These are phyloP conservation scores for Acronicta psi DNA, from an alignment of 2,888 invertebrate genomes.

Conservation along the genomic window DNA sequence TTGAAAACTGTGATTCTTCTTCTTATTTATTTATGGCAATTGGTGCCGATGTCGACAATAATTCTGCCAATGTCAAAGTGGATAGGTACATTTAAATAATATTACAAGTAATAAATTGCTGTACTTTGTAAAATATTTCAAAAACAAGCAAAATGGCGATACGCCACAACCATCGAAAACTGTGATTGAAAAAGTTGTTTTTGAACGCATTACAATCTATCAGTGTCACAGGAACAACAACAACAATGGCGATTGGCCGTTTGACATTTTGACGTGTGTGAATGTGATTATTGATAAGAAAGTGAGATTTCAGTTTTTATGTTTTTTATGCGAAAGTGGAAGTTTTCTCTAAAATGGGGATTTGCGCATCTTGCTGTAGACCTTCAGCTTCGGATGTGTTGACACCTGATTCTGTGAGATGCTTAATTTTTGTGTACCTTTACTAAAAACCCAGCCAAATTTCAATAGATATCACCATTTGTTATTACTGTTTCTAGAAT, in stretches of 20 bases:
- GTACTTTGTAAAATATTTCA: no score
- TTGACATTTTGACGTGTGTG: conserved; percentile 17
- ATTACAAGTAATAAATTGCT: no score
- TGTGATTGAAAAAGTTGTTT: no score
- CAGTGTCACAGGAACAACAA: conserved; percentile 25
- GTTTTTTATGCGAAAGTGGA: conserved; percentile 45
- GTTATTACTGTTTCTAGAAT: neutral
- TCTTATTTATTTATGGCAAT: no score
- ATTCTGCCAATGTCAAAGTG: no score
- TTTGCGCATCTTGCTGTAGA: conserved; percentile 87
- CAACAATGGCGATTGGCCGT: neutral
- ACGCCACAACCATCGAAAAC: no score
- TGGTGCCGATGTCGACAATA: no score
- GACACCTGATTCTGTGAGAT: conserved; percentile 89
- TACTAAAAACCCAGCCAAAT: no score
- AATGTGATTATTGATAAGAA: conserved; percentile 20
- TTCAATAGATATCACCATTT: no score
- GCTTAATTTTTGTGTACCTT: neutral
- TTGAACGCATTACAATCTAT: conserved; percentile 34
- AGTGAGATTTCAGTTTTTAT: conserved; percentile 40
- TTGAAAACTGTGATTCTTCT: no score
- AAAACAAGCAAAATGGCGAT: no score
- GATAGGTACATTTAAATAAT: no score
- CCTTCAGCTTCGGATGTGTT: conserved; percentile 87
- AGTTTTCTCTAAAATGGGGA: conserved; percentile 77